phyloP scores from a whole-genome alignment of 1,140 invertebrate genomes.

The Bombus turneri region DNA sequence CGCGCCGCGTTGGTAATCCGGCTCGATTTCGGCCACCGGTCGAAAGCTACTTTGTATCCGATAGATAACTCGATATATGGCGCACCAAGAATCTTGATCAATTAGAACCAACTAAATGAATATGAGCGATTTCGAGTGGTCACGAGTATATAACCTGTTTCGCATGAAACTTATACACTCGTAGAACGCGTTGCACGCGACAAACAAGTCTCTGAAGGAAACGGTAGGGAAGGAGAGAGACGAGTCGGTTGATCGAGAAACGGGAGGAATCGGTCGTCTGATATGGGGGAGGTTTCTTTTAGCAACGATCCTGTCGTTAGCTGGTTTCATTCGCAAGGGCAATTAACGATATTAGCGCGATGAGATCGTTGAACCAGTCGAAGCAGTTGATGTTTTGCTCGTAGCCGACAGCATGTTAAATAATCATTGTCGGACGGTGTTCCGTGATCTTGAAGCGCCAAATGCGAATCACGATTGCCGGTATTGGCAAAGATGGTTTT shows the following conservation, averaged over 20 bases:
- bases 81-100: no score
- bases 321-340: slow-evolving; percentile 47
- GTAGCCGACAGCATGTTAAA: neutral
- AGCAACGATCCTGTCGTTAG: slow-evolving; percentile 43
- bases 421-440: no score
- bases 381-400: neutral
- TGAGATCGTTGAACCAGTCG: slow-evolving; percentile 38
- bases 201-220: accelerated
- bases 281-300: slow-evolving; percentile 37
- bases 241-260: neutral
- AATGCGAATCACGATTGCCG: neutral
- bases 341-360: slow-evolving; percentile 41
- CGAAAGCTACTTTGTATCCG: no score
- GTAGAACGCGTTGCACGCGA: no score
- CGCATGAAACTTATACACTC: accelerated
- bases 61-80: neutral
- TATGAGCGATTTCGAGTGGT: no score
- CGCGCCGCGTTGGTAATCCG: neutral
- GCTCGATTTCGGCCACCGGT: neutral
- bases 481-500: neutral
- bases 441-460: neutral
- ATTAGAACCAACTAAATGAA: accelerated
- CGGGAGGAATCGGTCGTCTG: slow-evolving; percentile 39
- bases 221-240: no score
- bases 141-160: no score